A percentile compares a stretch with the other conserved stretches of the same genome.
Evolutionary conservation across 2,888 invertebrate genomes (phyloP).

Genomic region (Physocephala rufipes): DNA sequence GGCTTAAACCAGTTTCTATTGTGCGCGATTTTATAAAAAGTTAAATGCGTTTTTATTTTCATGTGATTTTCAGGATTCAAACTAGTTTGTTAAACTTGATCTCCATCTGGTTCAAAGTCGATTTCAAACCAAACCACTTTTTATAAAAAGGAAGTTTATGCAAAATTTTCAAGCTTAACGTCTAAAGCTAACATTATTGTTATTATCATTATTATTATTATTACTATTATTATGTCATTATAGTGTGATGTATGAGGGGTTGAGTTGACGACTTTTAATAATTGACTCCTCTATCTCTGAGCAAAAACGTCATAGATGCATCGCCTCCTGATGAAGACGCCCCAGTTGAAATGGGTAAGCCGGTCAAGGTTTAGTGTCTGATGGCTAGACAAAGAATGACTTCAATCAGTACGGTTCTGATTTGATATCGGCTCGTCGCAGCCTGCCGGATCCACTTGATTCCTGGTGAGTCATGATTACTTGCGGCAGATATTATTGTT

Average conservation of each 20-base stretch:
- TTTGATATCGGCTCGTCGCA: conserved; percentile 92
- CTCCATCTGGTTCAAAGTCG: too few relatives aligned
- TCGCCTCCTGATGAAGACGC: conserved; percentile 70
- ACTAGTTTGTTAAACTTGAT: too few relatives aligned
- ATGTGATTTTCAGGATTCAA: conserved; percentile 20
- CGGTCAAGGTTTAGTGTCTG: conserved; percentile 91
- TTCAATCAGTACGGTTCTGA: conserved; percentile 99
- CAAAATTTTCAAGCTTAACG: too few relatives aligned
- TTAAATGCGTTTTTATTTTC: too few relatives aligned
- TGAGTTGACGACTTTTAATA: background rate
- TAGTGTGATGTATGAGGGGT: too few relatives aligned
- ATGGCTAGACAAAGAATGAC: conserved; percentile 97
- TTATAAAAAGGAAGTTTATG: conserved; percentile 26
- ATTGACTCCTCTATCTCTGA: conserved; percentile 55
- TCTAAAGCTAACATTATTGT: conserved; percentile 26
- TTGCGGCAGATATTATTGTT: background rate
- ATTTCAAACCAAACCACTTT: too few relatives aligned
- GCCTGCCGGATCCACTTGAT: conserved; percentile 85
- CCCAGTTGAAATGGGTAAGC: conserved; percentile 88
- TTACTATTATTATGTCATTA: too few relatives aligned
- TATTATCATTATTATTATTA: too few relatives aligned
- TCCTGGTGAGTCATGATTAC: background rate
- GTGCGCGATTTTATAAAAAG: too few relatives aligned
- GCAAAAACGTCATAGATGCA: conserved; percentile 73
- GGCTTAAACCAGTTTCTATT: background rate